Evolutionary conservation across 2,113 vertebrate species (phyloP).

Genomic region (Speoplatyrhinus poulsoni): DNA sequence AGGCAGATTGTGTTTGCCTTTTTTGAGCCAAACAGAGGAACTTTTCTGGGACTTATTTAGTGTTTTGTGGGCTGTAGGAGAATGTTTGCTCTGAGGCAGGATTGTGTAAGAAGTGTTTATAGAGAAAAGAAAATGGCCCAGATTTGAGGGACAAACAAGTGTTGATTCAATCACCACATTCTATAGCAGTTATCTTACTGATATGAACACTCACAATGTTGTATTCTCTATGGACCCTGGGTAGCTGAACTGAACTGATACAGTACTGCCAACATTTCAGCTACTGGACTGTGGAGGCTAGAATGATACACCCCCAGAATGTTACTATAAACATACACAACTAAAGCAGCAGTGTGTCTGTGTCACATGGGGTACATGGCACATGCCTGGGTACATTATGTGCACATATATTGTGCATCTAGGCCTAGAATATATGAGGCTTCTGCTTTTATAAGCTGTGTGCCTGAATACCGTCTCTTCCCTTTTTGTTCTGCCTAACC

Average conservation of each 20-base stretch:
- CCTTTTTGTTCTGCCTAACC: background rate
- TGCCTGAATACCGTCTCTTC: background rate
- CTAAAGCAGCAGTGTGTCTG: too few species aligned
- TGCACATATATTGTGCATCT: too few species aligned
- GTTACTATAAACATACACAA: too few species aligned
- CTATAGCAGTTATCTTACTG: background rate
- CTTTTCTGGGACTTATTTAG: conserved; percentile 33
- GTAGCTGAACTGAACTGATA: too few species aligned
- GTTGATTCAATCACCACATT: conserved; percentile 26
- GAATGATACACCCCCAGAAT: too few species aligned
- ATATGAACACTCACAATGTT: background rate
- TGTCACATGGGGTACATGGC: too few species aligned
- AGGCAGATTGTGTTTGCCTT: conserved; percentile 38
- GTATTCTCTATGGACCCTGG: too few species aligned
- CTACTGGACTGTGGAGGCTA: too few species aligned
- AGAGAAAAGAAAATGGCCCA: conserved; percentile 19
- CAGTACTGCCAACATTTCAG: too few species aligned
- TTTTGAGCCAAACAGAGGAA: conserved; percentile 34
- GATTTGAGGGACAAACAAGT: conserved; percentile 28
- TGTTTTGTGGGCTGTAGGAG: conserved; percentile 52
- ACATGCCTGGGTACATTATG: too few species aligned
- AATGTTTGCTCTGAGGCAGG: conserved; percentile 39
- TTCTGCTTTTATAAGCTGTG: background rate
- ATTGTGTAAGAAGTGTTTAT: conserved; percentile 45
- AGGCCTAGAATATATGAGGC: background rate